A percentile compares a stretch with the other conserved stretches of the same genome.
Evolutionary conservation across 2,888 invertebrate species (phyloP).

Genomic region (Drosophila paranaensis): DNA sequence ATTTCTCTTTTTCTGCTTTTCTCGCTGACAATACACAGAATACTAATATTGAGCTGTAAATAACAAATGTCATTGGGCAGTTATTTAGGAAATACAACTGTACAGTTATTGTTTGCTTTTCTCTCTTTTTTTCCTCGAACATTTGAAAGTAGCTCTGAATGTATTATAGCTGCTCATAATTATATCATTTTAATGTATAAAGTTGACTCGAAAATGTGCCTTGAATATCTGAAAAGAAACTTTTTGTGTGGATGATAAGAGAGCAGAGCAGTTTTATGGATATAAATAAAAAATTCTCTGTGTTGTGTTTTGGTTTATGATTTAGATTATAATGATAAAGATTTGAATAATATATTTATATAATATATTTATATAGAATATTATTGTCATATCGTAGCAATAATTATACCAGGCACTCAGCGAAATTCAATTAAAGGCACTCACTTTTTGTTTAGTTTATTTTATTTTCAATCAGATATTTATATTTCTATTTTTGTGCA

Average conservation of each 20-base stretch:
- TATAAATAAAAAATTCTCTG: neutral
- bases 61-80: constrained; percentile 28
- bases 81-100: neutral
- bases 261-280: neutral
- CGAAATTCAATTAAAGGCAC: too few species aligned
- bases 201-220: neutral
- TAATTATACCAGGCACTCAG: too few species aligned
- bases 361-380: too few species aligned
- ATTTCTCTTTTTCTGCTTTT: neutral
- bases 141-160: constrained; percentile 1
- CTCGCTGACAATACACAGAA: constrained; percentile 36
- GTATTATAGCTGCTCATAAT: neutral
- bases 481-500: too few species aligned
- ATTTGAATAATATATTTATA: too few species aligned
- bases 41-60: constrained; percentile 36
- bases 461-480: too few species aligned
- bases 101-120: neutral
- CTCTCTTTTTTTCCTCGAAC: neutral
- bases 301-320: neutral
- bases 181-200: constrained; percentile 1
- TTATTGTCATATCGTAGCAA: too few species aligned
- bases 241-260: neutral
- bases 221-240: neutral
- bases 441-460: too few species aligned
- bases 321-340: too few species aligned